These are phyloP conservation scores for Montipora cactus DNA, from an alignment of 64 coral and sea anemone species.

Conservation along the genomic window DNA sequence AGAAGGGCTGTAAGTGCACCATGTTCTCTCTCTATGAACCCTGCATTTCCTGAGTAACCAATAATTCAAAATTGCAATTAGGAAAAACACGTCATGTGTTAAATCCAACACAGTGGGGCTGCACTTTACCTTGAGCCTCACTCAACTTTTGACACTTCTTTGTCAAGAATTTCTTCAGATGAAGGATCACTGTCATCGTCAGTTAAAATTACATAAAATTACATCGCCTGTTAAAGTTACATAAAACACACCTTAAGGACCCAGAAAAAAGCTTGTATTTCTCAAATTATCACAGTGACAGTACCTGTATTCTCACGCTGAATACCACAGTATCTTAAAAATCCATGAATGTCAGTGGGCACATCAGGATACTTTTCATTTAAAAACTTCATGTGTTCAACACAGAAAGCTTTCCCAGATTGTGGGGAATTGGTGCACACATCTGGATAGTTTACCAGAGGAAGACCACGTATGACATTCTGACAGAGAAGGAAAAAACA, in stretches of 20 bases:
- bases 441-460: slow-evolving; percentile 59
- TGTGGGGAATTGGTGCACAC: slow-evolving; percentile 39
- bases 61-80: no score
- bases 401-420: slow-evolving; percentile 59
- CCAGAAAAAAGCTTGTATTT: background rate
- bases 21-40: slow-evolving; percentile 40
- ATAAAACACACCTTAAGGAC: background rate
- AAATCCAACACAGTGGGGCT: background rate
- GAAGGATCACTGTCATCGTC: background rate
- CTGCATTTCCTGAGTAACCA: slow-evolving; percentile 27
- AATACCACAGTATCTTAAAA: slow-evolving; percentile 69
- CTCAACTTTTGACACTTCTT: background rate
- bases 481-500: background rate
- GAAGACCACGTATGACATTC: slow-evolving; percentile 45
- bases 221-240: background rate
- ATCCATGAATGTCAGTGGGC: slow-evolving; percentile 57
- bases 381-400: slow-evolving; percentile 31
- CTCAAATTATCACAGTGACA: background rate
- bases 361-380: slow-evolving; percentile 11
- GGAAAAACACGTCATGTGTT: no score
- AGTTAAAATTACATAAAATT: background rate
- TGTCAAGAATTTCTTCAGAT: slow-evolving; percentile 1
- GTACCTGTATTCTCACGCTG: background rate
- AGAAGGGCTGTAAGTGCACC: slow-evolving; percentile 19
- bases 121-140: slow-evolving; percentile 33